Evolutionary conservation across 2,113 vertebrate genomes (phyloP).

Genomic region (Semnornis frantzii): DNA sequence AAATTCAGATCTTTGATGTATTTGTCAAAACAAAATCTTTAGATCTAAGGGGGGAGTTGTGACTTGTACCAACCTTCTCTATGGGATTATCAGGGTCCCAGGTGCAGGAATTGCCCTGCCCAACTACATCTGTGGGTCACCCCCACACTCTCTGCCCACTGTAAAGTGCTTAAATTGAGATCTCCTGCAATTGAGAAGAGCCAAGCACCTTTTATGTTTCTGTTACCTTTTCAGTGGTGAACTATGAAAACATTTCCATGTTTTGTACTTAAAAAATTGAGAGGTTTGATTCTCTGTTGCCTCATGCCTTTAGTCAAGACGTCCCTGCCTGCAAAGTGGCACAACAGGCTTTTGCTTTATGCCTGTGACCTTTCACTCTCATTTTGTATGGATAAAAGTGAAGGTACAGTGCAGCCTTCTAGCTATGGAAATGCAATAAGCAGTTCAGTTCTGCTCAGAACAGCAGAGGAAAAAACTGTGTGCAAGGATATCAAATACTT

Average conservation of each 20-base stretch:
- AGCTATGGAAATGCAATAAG: background rate
- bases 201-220: background rate
- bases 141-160: background rate
- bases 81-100: background rate
- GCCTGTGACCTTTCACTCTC: background rate
- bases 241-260: background rate
- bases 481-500: slow-evolving; percentile 9
- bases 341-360: background rate
- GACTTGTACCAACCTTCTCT: background rate
- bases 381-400: fast-evolving
- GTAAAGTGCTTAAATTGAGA: background rate
- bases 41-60: background rate
- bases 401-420: background rate
- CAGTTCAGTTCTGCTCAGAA: background rate
- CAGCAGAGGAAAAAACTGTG: background rate
- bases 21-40: background rate
- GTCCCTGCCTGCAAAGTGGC: background rate
- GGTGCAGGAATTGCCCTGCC: background rate
- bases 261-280: background rate
- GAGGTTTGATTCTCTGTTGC: background rate
- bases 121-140: background rate
- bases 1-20: fast-evolving
- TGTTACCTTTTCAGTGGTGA: background rate
- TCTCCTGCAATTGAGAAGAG: fast-evolving
- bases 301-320: fast-evolving